A percentile compares a stretch with the other conserved stretches of the same genome.
Conservation (phyloP, 2,113 vertebrate species). For the Holacanthus passer region DNA sequence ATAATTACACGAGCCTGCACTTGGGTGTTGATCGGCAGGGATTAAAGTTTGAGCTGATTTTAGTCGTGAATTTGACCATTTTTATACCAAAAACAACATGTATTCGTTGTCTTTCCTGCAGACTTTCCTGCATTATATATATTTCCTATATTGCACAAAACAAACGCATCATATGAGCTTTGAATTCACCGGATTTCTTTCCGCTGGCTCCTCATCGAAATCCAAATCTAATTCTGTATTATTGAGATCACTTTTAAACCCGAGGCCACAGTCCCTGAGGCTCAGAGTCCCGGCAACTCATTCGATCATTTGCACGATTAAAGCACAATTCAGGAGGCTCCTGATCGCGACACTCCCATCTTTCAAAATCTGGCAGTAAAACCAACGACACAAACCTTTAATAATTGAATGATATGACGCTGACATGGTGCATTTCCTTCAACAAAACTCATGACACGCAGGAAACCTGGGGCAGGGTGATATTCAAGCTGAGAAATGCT, state of each 20-base stretch:
- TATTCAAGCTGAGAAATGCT: neutral
- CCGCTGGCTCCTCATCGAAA: too few relatives aligned
- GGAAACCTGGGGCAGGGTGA: neutral
- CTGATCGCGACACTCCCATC: neutral
- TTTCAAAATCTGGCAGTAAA: neutral
- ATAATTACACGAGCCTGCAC: constrained; percentile 30
- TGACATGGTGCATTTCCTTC: neutral
- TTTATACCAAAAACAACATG: neutral
- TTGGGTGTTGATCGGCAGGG: neutral
- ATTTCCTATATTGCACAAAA: neutral
- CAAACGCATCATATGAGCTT: neutral
- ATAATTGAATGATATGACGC: neutral
- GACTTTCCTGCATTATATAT: neutral
- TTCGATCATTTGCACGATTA: too few relatives aligned
- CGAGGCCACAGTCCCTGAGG: too few relatives aligned
- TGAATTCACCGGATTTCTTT: too few relatives aligned
- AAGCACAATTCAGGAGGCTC: too few relatives aligned
- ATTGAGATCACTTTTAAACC: too few relatives aligned
- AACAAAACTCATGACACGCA: neutral
- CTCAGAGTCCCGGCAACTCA: too few relatives aligned
- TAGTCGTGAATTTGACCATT: neutral
- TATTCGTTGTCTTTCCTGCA: neutral
- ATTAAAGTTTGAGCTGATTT: neutral
- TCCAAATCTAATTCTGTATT: too few relatives aligned
- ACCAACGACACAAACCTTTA: neutral